A percentile compares a stretch with the other conserved stretches of the same genome.
Conservation (phyloP, 1,140 invertebrate species). For the Ips nitidus region DNA sequence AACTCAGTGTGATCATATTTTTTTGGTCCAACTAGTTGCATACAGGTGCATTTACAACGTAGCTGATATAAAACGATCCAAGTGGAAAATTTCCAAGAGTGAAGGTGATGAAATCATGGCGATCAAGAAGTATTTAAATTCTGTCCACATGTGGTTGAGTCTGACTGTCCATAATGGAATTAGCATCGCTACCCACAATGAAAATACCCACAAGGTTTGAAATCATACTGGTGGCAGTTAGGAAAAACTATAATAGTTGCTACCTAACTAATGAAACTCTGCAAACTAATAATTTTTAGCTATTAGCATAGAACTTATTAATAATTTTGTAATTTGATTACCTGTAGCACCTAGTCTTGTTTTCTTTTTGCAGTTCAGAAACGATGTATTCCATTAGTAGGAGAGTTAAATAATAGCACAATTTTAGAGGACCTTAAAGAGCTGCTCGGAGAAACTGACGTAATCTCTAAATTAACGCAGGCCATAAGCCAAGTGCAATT, state of each 20-base stretch:
- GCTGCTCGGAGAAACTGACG: too few relatives aligned
- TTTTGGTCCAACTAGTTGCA: conserved; percentile 38
- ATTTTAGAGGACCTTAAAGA: not conserved
- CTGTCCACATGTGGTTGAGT: conserved; percentile 39
- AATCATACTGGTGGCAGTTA: not conserved
- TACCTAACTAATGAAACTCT: not conserved
- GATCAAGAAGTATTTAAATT: conserved; percentile 41
- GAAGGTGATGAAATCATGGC: conserved; percentile 37
- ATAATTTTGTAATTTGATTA: too few relatives aligned
- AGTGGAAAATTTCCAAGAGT: conserved; percentile 26
- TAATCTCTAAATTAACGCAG: too few relatives aligned
- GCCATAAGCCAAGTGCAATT: too few relatives aligned
- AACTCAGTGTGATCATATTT: not conserved
- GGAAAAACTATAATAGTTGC: not conserved
- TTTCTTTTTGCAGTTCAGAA: conserved; percentile 14
- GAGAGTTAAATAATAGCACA: not conserved
- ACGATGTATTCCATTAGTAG: not conserved
- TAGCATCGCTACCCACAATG: conserved; percentile 41
- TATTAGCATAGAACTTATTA: not conserved
- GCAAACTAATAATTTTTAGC: not conserved
- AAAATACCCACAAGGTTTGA: conserved; percentile 44
- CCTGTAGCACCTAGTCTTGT: not conserved
- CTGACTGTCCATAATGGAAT: conserved; percentile 43
- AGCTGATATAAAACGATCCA: conserved; percentile 36
- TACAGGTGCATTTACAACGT: conserved; percentile 46